Base-by-base conservation (phyloP, 2,888 invertebrate species). In the Cryptocephalus primarius region DNA sequence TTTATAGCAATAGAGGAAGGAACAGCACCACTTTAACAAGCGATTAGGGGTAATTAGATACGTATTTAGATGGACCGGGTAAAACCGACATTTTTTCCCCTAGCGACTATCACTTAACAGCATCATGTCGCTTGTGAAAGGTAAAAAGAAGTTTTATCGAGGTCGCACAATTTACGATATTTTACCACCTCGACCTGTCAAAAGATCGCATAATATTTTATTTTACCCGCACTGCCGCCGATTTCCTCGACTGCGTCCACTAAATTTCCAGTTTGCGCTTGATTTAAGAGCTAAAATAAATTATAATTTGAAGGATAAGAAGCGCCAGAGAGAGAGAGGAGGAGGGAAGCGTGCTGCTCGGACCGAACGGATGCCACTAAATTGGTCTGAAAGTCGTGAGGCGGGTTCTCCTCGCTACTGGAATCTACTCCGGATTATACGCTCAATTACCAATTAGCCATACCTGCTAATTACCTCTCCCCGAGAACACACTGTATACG, bases 371-470 rank as follows among this genome's bases (percentile, higher is more conserved):
- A 22, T 6, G 22, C 22, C 22, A 22, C 22, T 22, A 22, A 22
- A 56, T 56, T 53, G 52, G 47, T 36, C n/a, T 36, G 4, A 36
- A 22, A 22, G 22, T 36, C 12, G 12, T 12, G 48, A 56, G 60
- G 62, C 60, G 60, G 58, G 48, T 47, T 52, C 49, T 52, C 49
- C 43, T 45, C 43, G 61, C 61, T 62, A 61, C 61, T 55, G 61
- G 57, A 59, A 57, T 60, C 53, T 55, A 55, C 55, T 55, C 57
- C 55, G 52, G 56, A 60, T 63, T 62, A 61, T 57, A 59, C 55
- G 58, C 54, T 59, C 60, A 56, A 60, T 63, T 62, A 62, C 61
- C 63, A 63, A 64, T 64, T 62, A 63, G 60, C 57, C 54, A 54
- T 60, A 57, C 57, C 61, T 58, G 60, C 57, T 59, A 60, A 60